phyloP scores from a whole-genome alignment of 2,888 invertebrate genomes.

The Julus scandinavius region DNA sequence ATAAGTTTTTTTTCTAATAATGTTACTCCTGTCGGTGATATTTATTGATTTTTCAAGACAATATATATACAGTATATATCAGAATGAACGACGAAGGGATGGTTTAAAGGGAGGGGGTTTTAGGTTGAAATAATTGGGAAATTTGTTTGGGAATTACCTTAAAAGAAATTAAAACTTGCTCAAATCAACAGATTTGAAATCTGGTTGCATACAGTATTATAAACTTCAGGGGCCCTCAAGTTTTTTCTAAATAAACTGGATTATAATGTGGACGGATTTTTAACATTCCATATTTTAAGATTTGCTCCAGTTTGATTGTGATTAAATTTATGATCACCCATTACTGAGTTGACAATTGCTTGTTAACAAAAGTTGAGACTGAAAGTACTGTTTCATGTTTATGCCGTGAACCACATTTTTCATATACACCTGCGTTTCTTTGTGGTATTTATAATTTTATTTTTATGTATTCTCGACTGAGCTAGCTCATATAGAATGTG shows the following conservation, averaged over 20 bases:
- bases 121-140: background rate
- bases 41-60: background rate
- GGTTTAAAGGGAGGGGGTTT: background rate
- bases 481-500: background rate
- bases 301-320: background rate
- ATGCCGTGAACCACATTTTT: background rate
- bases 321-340: background rate
- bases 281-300: background rate
- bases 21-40: background rate
- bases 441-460: background rate
- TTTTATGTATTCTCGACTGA: background rate
- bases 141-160: background rate
- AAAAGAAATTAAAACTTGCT: background rate
- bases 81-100: background rate
- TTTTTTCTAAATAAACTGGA: background rate
- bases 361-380: background rate
- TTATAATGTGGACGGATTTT: background rate
- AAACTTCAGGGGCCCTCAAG: background rate
- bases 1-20: background rate
- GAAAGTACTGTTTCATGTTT: background rate
- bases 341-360: background rate
- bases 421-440: background rate
- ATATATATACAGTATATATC: background rate
- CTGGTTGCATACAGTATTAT: conserved; percentile 39
- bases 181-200: background rate